Conservation (phyloP, 53 echinoderm and acorn worm genomes). For the Crossaster papposus region DNA sequence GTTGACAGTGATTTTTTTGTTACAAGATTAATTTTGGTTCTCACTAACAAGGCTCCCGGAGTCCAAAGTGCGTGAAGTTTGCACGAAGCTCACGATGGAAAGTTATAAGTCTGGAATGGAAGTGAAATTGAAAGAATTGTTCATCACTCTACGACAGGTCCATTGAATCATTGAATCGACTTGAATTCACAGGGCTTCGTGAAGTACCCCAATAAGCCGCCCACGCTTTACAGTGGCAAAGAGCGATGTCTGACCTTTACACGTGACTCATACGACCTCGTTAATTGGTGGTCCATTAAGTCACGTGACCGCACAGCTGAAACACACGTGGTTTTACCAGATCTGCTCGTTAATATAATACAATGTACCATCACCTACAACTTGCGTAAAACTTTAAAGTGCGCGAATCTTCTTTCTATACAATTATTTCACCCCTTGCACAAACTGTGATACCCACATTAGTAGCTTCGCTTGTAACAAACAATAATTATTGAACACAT, state of each 20-base stretch:
- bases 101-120: background rate
- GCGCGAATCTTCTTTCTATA: too few relatives aligned
- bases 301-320: constrained; percentile 38
- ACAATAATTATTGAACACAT: too few relatives aligned
- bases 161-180: background rate
- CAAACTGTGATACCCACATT: too few relatives aligned
- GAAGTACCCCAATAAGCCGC: background rate
- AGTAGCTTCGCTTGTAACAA: too few relatives aligned
- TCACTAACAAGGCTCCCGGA: background rate
- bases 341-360: background rate
- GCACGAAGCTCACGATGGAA: background rate
- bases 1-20: background rate
- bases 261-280: constrained; percentile 58
- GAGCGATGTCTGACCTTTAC: constrained; percentile 9
- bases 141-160: background rate
- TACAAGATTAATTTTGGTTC: background rate
- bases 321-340: background rate
- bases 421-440: too few relatives aligned
- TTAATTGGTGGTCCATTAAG: constrained; percentile 12
- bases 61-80: background rate
- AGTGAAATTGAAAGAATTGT: constrained; percentile 40
- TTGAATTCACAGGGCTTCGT: background rate
- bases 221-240: constrained; percentile 39
- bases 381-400: too few relatives aligned
- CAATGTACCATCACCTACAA: too few relatives aligned